Percentiles rank a stretch among this genome's conserved stretches.
These are phyloP conservation scores for Trypoxylus dichotomus DNA, from an alignment of 1,140 invertebrate genomes.

Conservation along the genomic window DNA sequence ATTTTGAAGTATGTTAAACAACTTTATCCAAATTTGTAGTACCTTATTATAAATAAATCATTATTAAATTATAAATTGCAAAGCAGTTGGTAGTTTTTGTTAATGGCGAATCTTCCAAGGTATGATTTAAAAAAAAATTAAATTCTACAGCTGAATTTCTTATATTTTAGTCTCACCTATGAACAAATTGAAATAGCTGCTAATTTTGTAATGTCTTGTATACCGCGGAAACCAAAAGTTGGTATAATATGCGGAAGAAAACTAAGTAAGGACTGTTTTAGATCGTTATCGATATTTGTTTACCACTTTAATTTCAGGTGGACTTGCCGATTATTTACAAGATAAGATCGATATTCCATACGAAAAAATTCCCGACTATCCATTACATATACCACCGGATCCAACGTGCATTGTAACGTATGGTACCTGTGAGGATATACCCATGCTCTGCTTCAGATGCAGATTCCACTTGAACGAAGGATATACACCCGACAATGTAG, in stretches of 20 bases:
- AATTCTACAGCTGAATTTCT: neutral
- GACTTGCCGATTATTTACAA: slow-evolving; percentile 76
- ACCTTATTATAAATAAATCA: no score
- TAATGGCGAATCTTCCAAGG: neutral
- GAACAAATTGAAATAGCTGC: slow-evolving; percentile 77
- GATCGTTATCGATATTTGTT: no score
- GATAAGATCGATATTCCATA: slow-evolving; percentile 77
- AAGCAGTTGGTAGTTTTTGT: no score
- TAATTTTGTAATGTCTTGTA: slow-evolving; percentile 70
- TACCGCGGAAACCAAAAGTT: slow-evolving; percentile 80
- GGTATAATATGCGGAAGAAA: slow-evolving; percentile 86
- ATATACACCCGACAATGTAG: slow-evolving; percentile 85
- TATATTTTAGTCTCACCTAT: slow-evolving; percentile 53
- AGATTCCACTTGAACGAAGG: slow-evolving; percentile 95
- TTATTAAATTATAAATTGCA: no score
- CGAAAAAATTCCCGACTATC: slow-evolving; percentile 86
- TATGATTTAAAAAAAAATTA: slow-evolving; percentile 46
- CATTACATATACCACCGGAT: slow-evolving; percentile 86
- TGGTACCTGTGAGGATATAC: slow-evolving; percentile 58
- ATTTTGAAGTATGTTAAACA: neutral
- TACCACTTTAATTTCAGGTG: slow-evolving; percentile 68
- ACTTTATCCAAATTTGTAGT: no score
- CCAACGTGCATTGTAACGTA: slow-evolving; percentile 82
- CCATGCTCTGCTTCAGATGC: slow-evolving; percentile 91
- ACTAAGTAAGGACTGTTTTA: neutral